Percentiles rank a stretch among this genome's conserved stretches.
phyloP scores from a whole-genome alignment of 1,140 invertebrate genomes.

The Ceratina australensis region DNA sequence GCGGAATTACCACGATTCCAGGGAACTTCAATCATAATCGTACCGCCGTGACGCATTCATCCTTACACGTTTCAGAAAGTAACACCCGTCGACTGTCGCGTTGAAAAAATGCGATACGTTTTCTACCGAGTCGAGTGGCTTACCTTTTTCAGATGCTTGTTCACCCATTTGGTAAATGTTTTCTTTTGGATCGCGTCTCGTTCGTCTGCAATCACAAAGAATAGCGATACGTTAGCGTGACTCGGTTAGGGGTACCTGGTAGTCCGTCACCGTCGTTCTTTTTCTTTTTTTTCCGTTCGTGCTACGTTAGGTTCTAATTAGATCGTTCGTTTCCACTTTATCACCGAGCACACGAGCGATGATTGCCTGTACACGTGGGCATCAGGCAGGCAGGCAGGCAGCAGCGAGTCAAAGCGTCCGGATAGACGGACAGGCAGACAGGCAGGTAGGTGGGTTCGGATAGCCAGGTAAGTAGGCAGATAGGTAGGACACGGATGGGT shows the following conservation, averaged over 20 bases:
- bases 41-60: too few species aligned
- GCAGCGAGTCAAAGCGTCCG: slow-evolving; percentile 11
- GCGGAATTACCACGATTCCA: not conserved
- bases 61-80: too few species aligned
- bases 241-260: slow-evolving; percentile 29
- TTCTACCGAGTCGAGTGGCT: slow-evolving; percentile 66
- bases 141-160: slow-evolving; percentile 99
- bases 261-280: not conserved
- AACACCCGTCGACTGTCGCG: slow-evolving; percentile 21
- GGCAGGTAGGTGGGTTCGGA: slow-evolving; percentile 11
- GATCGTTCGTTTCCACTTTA: slow-evolving; percentile 9
- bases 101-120: not conserved
- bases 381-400: slow-evolving; percentile 29
- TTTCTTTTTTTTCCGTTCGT: not conserved
- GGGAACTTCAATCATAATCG: not conserved
- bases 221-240: slow-evolving; percentile 26
- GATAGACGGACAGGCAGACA: slow-evolving; percentile 33
- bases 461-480: slow-evolving; percentile 13
- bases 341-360: not conserved
- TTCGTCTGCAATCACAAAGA: slow-evolving; percentile 92
- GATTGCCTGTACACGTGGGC: slow-evolving; percentile 6
- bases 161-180: slow-evolving; percentile 99
- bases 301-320: not conserved
- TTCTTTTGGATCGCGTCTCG: slow-evolving; percentile 99
- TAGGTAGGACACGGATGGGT: slow-evolving; percentile 1